phyloP scores from a whole-genome alignment of 1,140 invertebrate genomes.

The Pseudobourletiella spinata region DNA sequence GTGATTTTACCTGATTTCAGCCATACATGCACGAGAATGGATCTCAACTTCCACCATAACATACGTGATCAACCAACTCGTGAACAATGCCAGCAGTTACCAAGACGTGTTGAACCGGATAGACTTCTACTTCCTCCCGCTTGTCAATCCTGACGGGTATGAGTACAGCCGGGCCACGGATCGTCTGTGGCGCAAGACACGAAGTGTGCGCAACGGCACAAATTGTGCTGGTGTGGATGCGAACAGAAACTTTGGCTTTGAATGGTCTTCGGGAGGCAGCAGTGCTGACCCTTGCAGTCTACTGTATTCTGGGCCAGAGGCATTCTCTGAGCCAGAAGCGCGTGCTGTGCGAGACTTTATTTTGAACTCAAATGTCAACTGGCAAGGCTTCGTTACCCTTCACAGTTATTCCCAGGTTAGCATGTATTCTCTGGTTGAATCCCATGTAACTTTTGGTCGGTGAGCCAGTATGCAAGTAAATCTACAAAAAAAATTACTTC shows the following conservation, averaged over 20 bases:
- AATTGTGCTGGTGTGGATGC: constrained; percentile 32
- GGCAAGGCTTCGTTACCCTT: constrained; percentile 25
- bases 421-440: background rate
- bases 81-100: constrained; percentile 21
- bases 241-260: constrained; percentile 38
- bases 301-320: constrained; percentile 40
- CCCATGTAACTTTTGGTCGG: background rate
- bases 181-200: constrained; percentile 33
- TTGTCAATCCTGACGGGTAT: constrained; percentile 53
- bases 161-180: constrained; percentile 36
- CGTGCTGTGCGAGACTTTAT: constrained; percentile 24
- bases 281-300: constrained; percentile 51
- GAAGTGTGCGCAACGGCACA: background rate
- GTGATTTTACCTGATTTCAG: no score
- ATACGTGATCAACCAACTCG: constrained; percentile 46
- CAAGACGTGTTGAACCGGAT: constrained; percentile 36
- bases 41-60: constrained; percentile 48
- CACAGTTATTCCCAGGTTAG: constrained; percentile 32
- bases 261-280: constrained; percentile 60
- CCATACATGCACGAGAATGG: constrained; percentile 47
- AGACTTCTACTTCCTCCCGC: constrained; percentile 50
- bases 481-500: background rate
- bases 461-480: background rate
- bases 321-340: constrained; percentile 33
- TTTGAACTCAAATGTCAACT: constrained; percentile 7